Percentiles rank a stretch among this genome's conserved stretches.
Evolutionary conservation across 2,113 vertebrate genomes (phyloP).

Genomic region (Dasyurus viverrinus): DNA sequence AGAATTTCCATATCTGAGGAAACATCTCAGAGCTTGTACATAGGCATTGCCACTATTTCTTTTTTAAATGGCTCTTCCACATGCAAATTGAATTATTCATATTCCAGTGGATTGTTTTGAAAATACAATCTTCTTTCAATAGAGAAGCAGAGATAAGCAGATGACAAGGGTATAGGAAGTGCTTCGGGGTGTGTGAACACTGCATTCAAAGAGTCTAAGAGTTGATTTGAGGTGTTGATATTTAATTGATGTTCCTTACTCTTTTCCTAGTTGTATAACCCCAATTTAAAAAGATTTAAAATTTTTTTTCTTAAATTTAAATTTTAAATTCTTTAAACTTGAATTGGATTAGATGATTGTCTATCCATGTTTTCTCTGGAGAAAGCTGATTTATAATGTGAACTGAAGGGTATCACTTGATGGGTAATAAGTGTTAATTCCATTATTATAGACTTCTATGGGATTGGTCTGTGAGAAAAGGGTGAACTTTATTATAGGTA

Average conservation of each 20-base stretch:
- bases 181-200: constrained; percentile 1
- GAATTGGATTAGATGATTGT: constrained; percentile 74
- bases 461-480: neutral
- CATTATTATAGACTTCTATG: neutral
- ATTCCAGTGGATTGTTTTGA: constrained; percentile 38
- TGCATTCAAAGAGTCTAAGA: neutral
- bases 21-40: constrained; percentile 37
- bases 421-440: constrained; percentile 1
- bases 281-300: constrained; percentile 41
- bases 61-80: constrained; percentile 67
- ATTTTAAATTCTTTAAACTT: constrained; percentile 3
- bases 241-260: constrained; percentile 41
- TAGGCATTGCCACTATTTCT: constrained; percentile 62
- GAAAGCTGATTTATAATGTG: constrained; percentile 53
- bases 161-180: constrained; percentile 16
- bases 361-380: constrained; percentile 41
- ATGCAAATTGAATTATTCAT: constrained; percentile 51
- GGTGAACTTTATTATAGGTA: neutral
- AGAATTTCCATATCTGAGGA: constrained; percentile 52
- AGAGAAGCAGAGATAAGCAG: constrained; percentile 44
- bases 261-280: constrained; percentile 46
- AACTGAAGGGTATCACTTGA: neutral
- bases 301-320: neutral
- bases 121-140: constrained; percentile 25
- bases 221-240: neutral